Evolutionary conservation across 2,888 invertebrate genomes (phyloP).

Genomic region (Neoscelio sp.): DNA sequence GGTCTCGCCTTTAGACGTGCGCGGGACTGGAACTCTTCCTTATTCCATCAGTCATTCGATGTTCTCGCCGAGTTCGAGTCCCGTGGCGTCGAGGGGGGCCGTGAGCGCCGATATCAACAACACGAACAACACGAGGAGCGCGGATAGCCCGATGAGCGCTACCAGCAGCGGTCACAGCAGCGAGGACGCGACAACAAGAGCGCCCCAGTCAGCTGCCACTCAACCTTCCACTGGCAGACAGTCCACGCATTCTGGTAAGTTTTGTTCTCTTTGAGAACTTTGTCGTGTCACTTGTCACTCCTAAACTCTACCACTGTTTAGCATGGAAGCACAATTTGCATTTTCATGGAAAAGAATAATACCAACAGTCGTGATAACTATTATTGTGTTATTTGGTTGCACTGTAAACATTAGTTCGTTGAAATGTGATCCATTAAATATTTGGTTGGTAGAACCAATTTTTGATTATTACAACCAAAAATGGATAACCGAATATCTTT

Average conservation of each 20-base stretch:
- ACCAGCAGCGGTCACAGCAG: conserved; percentile 81
- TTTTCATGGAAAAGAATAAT: conserved; percentile 5
- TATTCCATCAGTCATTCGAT: conserved; percentile 77
- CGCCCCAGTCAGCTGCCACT: conserved; percentile 81
- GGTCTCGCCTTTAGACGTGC: conserved; percentile 85
- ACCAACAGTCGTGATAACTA: neutral
- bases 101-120: conserved; percentile 67
- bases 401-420: no score
- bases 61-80: conserved; percentile 81
- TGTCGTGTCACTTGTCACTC: conserved; percentile 7
- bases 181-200: conserved; percentile 80
- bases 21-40: conserved; percentile 70
- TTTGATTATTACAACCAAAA: no score
- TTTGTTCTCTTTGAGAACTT: conserved; percentile 6
- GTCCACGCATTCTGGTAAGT: conserved; percentile 78
- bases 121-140: conserved; percentile 71
- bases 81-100: conserved; percentile 74
- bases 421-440: no score
- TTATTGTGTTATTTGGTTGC: no score
- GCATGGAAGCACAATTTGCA: conserved; percentile 14
- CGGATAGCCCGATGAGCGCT: conserved; percentile 80
- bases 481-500: no score
- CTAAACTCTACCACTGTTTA: conserved; percentile 21
- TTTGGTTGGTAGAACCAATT: no score
- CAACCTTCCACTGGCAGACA: conserved; percentile 81